These are phyloP conservation scores for Sycophila sp. DNA, from an alignment of 1,140 invertebrate species.

Conservation along the genomic window DNA sequence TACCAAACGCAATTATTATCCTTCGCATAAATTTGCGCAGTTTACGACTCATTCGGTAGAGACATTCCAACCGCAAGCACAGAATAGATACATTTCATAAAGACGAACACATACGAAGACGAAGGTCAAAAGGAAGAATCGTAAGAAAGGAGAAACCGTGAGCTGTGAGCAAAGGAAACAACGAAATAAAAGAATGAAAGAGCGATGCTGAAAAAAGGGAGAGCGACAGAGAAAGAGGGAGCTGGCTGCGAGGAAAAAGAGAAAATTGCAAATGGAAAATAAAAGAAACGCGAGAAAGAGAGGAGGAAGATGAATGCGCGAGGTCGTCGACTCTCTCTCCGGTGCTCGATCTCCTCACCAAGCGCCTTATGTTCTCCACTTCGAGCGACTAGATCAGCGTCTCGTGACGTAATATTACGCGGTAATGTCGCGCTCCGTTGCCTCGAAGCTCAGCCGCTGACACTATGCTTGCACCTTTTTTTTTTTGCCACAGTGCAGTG, in stretches of 20 bases:
- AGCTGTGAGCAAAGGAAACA: neutral
- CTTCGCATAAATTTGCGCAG: too few species aligned
- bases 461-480: neutral
- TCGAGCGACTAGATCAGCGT: neutral
- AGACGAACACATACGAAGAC: slow-evolving; percentile 17
- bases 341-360: neutral
- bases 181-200: neutral
- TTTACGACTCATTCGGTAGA: too few species aligned
- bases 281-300: neutral
- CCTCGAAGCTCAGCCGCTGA: neutral
- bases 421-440: slow-evolving; percentile 3
- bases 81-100: neutral
- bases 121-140: neutral
- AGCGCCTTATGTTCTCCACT: slow-evolving; percentile 5
- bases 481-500: neutral
- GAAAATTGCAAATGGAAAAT: neutral
- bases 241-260: neutral
- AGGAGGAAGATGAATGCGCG: neutral
- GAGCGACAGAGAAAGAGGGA: neutral
- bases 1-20: too few species aligned
- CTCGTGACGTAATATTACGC: slow-evolving; percentile 20
- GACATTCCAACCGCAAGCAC: neutral
- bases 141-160: neutral
- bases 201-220: neutral
- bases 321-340: slow-evolving; percentile 13